Evolutionary conservation across 2,797 vertebrate genomes (phyloP).

Genomic region (Ceryle rudis): DNA sequence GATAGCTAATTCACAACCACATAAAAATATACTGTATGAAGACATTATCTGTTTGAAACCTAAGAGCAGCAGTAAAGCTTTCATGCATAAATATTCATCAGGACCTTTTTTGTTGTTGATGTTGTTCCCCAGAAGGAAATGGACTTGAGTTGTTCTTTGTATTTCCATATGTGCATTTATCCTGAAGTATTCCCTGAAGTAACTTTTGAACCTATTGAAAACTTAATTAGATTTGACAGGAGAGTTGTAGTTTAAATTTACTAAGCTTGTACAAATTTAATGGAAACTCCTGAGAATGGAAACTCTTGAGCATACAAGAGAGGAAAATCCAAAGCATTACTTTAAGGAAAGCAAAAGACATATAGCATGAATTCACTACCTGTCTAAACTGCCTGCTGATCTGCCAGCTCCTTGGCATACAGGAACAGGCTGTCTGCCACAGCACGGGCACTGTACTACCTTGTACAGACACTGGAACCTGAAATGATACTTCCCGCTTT

Average conservation of each 20-base stretch:
- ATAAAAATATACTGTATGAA: background rate
- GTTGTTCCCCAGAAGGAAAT: background rate
- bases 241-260: background rate
- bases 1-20: background rate
- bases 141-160: background rate
- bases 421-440: background rate
- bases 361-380: background rate
- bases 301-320: background rate
- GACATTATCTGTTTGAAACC: background rate
- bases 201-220: background rate
- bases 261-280: background rate
- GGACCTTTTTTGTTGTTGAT: background rate
- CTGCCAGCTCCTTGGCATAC: background rate
- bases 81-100: background rate
- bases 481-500: background rate
- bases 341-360: fast-evolving
- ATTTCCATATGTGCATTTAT: background rate
- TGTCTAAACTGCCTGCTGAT: background rate
- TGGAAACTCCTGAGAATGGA: background rate
- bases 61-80: background rate
- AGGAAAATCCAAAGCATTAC: background rate
- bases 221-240: background rate
- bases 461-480: background rate
- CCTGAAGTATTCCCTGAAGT: background rate
- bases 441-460: background rate